phyloP scores from a whole-genome alignment of 2,888 invertebrate genomes.

The Eutolmus rufibarbis region DNA sequence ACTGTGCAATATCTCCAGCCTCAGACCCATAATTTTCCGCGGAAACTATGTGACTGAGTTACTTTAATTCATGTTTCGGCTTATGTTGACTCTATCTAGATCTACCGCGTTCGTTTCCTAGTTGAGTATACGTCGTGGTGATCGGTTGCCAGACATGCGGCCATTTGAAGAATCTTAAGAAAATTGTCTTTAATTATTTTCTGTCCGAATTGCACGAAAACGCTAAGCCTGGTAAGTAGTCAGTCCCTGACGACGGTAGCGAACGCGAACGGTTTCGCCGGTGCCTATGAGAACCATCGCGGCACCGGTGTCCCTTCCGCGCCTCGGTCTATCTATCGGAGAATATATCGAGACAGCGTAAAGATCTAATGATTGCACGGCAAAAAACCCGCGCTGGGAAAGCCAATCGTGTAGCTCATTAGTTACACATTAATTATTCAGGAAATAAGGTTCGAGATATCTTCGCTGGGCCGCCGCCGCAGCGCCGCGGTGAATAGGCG shows the following conservation, averaged over 20 bases:
- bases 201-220: slow-evolving; percentile 36
- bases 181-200: slow-evolving; percentile 40
- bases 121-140: slow-evolving; percentile 23
- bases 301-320: slow-evolving; percentile 9
- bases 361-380: slow-evolving; percentile 27
- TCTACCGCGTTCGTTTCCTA: slow-evolving; percentile 32
- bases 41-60: slow-evolving; percentile 39
- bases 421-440: slow-evolving; percentile 44
- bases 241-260: slow-evolving; percentile 22
- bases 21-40: slow-evolving; percentile 40
- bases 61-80: slow-evolving; percentile 40
- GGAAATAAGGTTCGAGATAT: slow-evolving; percentile 34
- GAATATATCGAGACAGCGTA: slow-evolving; percentile 25
- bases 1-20: slow-evolving; percentile 13
- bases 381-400: slow-evolving; percentile 23
- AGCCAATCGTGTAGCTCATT: slow-evolving; percentile 41
- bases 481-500: background rate
- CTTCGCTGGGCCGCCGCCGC: background rate
- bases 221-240: background rate
- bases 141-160: slow-evolving; percentile 27
- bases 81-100: slow-evolving; percentile 39
- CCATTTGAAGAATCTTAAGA: slow-evolving; percentile 37
- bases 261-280: background rate
- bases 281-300: slow-evolving; percentile 15
- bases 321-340: background rate